phyloP scores from a whole-genome alignment of 2,888 invertebrate species.

The Oxystoma pomonae region DNA sequence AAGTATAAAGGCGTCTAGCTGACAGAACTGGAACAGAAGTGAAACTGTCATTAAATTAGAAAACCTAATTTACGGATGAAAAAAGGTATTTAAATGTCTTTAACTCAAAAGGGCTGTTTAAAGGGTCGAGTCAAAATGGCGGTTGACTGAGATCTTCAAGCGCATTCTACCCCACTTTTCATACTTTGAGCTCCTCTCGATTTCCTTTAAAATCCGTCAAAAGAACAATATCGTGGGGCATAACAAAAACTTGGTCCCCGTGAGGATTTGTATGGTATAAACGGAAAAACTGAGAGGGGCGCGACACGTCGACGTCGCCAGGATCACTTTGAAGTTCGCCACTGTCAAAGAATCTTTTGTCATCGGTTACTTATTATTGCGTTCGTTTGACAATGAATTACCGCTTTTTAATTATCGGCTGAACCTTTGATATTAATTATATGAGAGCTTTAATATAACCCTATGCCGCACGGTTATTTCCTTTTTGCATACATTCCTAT shows the following conservation, averaged over 20 bases:
- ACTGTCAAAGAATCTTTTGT: conserved; percentile 48
- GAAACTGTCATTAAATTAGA: no score
- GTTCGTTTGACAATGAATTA: conserved; percentile 48
- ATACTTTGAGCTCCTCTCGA: conserved; percentile 22
- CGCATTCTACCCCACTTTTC: no score
- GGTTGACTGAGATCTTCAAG: no score
- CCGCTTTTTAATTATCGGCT: conserved; percentile 46
- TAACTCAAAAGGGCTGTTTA: no score
- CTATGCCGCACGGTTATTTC: conserved; percentile 25
- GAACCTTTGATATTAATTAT: conserved; percentile 44
- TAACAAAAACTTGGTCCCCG: conserved; percentile 29
- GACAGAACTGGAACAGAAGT: no score
- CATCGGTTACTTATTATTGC: conserved; percentile 49
- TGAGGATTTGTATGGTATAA: conserved; percentile 40
- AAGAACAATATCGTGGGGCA: conserved; percentile 39
- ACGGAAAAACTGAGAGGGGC: conserved; percentile 38
- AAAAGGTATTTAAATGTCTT: no score
- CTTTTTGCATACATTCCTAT: conserved; percentile 21
- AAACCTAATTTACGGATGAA: no score
- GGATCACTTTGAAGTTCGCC: conserved; percentile 45
- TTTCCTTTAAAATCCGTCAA: conserved; percentile 38
- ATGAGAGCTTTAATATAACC: conserved; percentile 33
- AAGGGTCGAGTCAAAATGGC: no score
- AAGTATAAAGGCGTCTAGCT: no score
- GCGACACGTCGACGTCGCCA: conserved; percentile 37